Conservation (phyloP, 2,113 vertebrate genomes). For the Dissostichus mawsoni region DNA sequence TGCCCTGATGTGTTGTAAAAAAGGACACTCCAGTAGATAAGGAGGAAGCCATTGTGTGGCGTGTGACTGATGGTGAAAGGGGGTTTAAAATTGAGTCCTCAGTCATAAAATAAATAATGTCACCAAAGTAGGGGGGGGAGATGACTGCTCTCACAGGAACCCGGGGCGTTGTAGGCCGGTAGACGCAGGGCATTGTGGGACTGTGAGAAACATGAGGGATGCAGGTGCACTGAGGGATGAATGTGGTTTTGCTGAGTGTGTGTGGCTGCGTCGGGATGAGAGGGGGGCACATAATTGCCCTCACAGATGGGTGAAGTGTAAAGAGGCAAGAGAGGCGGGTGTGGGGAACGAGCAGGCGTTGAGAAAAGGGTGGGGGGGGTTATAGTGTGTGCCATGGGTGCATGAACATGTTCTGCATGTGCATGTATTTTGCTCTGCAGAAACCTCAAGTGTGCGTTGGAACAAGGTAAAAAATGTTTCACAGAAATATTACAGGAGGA, state of each 20-base stretch:
- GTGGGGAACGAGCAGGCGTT: neutral
- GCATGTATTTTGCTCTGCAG: slow-evolving; percentile 58
- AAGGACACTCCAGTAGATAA: slow-evolving; percentile 81
- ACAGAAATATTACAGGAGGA: slow-evolving; percentile 52
- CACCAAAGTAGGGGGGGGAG: slow-evolving; percentile 73
- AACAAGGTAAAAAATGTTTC: slow-evolving; percentile 12
- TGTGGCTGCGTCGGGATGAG: slow-evolving; percentile 65
- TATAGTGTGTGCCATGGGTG: slow-evolving; percentile 47
- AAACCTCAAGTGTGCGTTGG: slow-evolving; percentile 57
- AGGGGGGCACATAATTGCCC: slow-evolving; percentile 72
- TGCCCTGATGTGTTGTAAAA: slow-evolving; percentile 82
- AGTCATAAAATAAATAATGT: slow-evolving; percentile 83
- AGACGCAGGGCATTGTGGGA: slow-evolving; percentile 72
- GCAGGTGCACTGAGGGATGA: slow-evolving; percentile 77
- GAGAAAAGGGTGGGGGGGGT: slow-evolving; percentile 32
- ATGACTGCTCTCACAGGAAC: slow-evolving; percentile 76
- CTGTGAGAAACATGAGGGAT: slow-evolving; percentile 66
- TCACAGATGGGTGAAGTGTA: slow-evolving; percentile 72
- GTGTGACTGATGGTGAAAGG: slow-evolving; percentile 81
- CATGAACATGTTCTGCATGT: slow-evolving; percentile 47
- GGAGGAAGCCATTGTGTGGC: slow-evolving; percentile 79
- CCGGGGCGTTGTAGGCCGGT: slow-evolving; percentile 56
- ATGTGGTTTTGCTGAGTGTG: slow-evolving; percentile 76
- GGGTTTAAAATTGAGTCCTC: slow-evolving; percentile 81
- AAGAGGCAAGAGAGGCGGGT: slow-evolving; percentile 66